Conservation (phyloP, 2,113 vertebrate genomes). For the Silurus asotus region DNA sequence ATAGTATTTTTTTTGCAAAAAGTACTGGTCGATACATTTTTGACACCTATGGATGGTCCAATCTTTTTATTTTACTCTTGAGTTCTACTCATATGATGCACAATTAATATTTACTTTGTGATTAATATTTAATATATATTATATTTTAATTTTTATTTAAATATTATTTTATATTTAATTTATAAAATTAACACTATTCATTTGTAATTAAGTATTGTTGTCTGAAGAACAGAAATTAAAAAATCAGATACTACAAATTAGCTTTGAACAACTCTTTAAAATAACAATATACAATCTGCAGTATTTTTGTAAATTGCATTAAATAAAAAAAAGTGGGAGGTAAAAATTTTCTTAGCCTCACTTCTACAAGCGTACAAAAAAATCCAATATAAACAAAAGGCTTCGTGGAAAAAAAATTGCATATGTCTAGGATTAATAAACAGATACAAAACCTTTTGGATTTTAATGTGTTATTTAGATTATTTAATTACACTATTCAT, state of each 20-base stretch:
- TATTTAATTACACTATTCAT: not conserved
- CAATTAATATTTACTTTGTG: too few species aligned
- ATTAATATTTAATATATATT: too few species aligned
- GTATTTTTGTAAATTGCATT: not conserved
- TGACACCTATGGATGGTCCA: not conserved
- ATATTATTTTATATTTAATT: too few species aligned
- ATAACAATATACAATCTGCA: not conserved
- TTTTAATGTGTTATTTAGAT: not conserved
- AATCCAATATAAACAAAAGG: not conserved
- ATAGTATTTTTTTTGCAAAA: not conserved
- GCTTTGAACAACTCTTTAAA: not conserved
- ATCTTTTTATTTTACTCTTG: not conserved
- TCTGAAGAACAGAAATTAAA: not conserved
- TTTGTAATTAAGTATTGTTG: too few species aligned
- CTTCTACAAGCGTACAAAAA: not conserved
- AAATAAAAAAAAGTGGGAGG: not conserved
- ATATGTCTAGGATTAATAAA: not conserved
- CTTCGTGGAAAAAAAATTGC: not conserved
- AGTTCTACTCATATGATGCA: not conserved
- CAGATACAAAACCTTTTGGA: not conserved
- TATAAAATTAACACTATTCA: too few species aligned
- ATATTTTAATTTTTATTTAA: too few species aligned
- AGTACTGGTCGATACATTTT: not conserved
- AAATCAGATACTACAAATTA: not conserved
- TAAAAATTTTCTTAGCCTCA: not conserved